Percentiles rank a stretch among this genome's conserved stretches.
phyloP scores from a whole-genome alignment of 2,888 invertebrate species.

The Platycheirus rosarum region DNA sequence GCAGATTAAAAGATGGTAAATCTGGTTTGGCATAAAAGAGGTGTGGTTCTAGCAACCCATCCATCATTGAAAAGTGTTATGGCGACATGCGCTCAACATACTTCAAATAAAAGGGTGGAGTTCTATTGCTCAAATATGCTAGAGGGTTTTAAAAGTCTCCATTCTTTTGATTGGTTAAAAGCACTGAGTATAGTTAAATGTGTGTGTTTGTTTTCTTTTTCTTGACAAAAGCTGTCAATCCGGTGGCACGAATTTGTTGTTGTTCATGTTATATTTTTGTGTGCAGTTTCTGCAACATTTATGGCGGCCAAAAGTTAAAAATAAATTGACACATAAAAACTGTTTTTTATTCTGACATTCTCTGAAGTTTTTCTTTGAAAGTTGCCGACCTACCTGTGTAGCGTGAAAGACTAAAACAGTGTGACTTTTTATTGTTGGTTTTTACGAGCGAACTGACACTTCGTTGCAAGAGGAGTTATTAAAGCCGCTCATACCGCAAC shows the following conservation, averaged over 20 bases:
- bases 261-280: slow-evolving; percentile 17
- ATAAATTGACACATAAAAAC: slow-evolving; percentile 73
- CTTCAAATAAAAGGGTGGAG: slow-evolving; percentile 77
- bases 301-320: slow-evolving; percentile 73
- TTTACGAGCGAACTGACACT: slow-evolving; percentile 1
- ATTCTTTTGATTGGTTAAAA: slow-evolving; percentile 78
- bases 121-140: slow-evolving; percentile 55
- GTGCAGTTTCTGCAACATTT: slow-evolving; percentile 67
- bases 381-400: slow-evolving; percentile 64
- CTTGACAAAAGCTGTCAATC: slow-evolving; percentile 63
- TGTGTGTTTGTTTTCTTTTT: slow-evolving; percentile 43
- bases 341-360: slow-evolving; percentile 65
- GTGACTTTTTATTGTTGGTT: slow-evolving; percentile 46
- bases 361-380: slow-evolving; percentile 70
- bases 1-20: slow-evolving; percentile 62
- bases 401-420: slow-evolving; percentile 29
- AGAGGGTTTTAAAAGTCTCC: slow-evolving; percentile 77
- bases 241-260: slow-evolving; percentile 61
- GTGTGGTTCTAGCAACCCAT: slow-evolving; percentile 75
- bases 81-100: slow-evolving; percentile 79
- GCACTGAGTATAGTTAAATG: slow-evolving; percentile 22
- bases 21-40: slow-evolving; percentile 42
- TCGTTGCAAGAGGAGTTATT: slow-evolving; percentile 23
- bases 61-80: slow-evolving; percentile 76
- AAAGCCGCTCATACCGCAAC: slow-evolving; percentile 38